Base-by-base conservation (phyloP, 1,140 invertebrate species). In the Macrotrachela quadricornifera region DNA sequence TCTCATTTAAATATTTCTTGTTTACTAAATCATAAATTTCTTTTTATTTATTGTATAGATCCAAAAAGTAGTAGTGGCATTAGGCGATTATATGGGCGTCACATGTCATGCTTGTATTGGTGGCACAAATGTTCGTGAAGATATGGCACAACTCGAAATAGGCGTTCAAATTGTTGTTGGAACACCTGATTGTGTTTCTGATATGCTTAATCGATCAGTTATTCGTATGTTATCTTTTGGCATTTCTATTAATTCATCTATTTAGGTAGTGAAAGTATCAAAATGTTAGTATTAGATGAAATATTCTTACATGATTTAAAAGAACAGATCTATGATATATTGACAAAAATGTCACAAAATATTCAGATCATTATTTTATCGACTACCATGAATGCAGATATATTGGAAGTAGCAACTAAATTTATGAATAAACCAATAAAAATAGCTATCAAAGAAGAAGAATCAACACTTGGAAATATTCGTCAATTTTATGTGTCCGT, bases 271-370 rank as follows among this genome's bases (percentile, higher is more conserved):
- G 77, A 65, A 11, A 75, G 76, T 59, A 97, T 99, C 62, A 92
- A 90, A 71, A 79, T 97, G 65, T 97, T 99, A 69, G 90, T 99
- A 8, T 77, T 99, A 57, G 94, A 99, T 72, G 94, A 99, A 75
- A 91, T 94, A 61, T 80, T 99, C 66, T 95, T 88, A 30, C 77
- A 90, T 71, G 94, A 94, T 58, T 99, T 99, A 68, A 97, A 96
- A 70, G 92, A 99, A 72, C 92, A 97, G 72, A 97, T 99, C 67
- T 90, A 96, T 68, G 88, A 97, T 75, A 88, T 97, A 46, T 96
- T 97, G 73, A 84, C 83, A 70, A 79, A 79, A 70, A 75, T 97
- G 64, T 80, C 80, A 46, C 60, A 77, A 51, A 82, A 88, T 70
- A 86, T 94, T 50, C 92, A 96, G 76, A 70, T 96, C 18, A 91